Percentiles rank a stretch among this genome's conserved stretches.
Evolutionary conservation across 2,113 vertebrate genomes (phyloP).

Genomic region (Syngnathoides biaculeatus): DNA sequence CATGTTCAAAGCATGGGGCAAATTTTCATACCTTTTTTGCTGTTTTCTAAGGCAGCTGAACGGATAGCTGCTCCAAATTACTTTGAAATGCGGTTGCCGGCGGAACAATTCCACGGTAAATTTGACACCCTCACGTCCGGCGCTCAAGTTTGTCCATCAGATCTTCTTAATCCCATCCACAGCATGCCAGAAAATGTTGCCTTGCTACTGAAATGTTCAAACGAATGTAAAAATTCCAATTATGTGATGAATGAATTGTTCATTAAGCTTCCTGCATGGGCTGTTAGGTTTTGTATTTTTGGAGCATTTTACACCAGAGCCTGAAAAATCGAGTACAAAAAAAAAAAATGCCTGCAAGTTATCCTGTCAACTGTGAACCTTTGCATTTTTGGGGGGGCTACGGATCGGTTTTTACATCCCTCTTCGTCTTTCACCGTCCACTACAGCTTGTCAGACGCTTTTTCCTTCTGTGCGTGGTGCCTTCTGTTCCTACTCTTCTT

Average conservation of each 20-base stretch:
- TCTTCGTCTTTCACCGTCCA: background rate
- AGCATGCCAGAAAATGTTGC: no score
- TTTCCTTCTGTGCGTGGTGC: constrained; percentile 71
- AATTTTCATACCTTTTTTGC: background rate
- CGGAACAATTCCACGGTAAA: background rate
- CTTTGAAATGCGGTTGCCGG: background rate
- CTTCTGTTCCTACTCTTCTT: constrained; percentile 92
- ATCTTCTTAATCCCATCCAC: no score
- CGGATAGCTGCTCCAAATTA: background rate
- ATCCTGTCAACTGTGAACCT: background rate
- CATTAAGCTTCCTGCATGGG: background rate
- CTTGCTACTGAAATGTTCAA: background rate
- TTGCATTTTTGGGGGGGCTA: background rate
- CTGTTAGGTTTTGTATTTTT: background rate
- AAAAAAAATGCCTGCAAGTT: background rate
- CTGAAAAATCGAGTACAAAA: background rate
- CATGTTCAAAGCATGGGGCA: background rate
- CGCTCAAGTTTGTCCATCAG: background rate
- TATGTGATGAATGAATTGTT: background rate
- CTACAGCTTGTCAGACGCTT: constrained; percentile 2
- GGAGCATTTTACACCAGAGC: background rate
- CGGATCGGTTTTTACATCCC: background rate
- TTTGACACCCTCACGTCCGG: background rate
- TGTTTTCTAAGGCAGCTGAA: background rate
- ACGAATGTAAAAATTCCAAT: background rate